Evolutionary conservation across 2,797 vertebrate species (phyloP).

Genomic region (Pangasius larnaudii): DNA sequence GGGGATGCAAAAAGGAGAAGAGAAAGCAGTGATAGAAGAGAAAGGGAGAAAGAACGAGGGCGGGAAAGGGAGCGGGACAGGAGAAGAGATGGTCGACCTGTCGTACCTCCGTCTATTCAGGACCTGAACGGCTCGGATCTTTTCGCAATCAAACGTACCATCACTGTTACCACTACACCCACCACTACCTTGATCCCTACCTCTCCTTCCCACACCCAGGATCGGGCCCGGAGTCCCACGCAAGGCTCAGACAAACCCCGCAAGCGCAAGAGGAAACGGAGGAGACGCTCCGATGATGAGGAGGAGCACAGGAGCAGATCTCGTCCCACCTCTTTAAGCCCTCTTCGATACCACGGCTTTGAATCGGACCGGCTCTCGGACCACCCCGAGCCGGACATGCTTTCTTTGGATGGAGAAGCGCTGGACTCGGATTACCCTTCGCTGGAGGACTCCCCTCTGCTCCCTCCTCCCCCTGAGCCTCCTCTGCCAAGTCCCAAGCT

Average conservation of each 20-base stretch:
- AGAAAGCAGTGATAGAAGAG: conserved; percentile 57
- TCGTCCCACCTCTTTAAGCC: conserved; percentile 65
- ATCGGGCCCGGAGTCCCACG: conserved; percentile 59
- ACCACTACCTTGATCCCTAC: conserved; percentile 77
- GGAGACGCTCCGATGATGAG: conserved; percentile 66
- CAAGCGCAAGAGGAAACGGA: conserved; percentile 78
- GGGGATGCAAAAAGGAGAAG: conserved; percentile 59
- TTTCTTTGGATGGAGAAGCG: conserved; percentile 80
- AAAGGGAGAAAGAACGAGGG: conserved; percentile 67
- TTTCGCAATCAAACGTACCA: conserved; percentile 92
- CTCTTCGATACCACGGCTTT: conserved; percentile 68
- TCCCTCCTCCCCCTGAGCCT: conserved; percentile 67
- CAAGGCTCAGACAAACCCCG: conserved; percentile 68
- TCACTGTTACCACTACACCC: conserved; percentile 85
- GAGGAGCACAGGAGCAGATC: conserved; percentile 64
- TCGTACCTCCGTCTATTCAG: conserved; percentile 91
- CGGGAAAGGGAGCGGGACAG: conserved; percentile 64
- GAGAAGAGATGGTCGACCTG: conserved; percentile 80
- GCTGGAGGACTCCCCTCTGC: conserved; percentile 74
- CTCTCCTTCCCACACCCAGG: conserved; percentile 67
- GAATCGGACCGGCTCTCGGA: conserved; percentile 77
- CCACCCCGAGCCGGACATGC: conserved; percentile 75
- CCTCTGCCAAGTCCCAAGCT: conserved; percentile 69
- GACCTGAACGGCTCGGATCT: conserved; percentile 91
- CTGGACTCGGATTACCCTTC: conserved; percentile 82